Conservation (phyloP, 2,888 invertebrate species). For the Drosophila eohydei region DNA sequence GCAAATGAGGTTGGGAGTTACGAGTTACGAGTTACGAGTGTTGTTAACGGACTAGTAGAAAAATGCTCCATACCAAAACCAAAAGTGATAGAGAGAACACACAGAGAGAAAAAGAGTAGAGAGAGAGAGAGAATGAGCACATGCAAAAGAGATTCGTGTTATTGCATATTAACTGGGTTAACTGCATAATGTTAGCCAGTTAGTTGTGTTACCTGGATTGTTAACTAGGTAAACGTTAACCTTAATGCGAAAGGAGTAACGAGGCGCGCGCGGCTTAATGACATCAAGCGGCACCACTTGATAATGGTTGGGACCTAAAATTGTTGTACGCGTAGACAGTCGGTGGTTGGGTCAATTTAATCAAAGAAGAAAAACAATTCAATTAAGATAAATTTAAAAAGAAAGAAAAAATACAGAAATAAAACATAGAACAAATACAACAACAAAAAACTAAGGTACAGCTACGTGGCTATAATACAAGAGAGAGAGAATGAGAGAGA, state of each 20-base stretch:
- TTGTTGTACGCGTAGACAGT: conserved; percentile 8
- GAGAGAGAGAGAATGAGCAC: conserved; percentile 7
- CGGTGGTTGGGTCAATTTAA: conserved; percentile 25
- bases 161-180: conserved; percentile 28
- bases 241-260: conserved; percentile 84
- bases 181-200: conserved; percentile 39
- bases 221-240: conserved; percentile 81
- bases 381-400: conserved; percentile 18
- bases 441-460: conserved; percentile 17
- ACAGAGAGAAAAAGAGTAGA: background rate
- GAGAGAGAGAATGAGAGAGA: background rate
- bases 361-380: conserved; percentile 57
- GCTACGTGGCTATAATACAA: conserved; percentile 24
- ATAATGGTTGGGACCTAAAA: conserved; percentile 84
- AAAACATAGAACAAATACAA: conserved; percentile 9
- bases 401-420: background rate
- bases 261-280: conserved; percentile 84
- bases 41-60: conserved; percentile 5
- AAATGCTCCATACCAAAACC: conserved; percentile 41
- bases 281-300: conserved; percentile 88
- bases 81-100: conserved; percentile 5
- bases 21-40: conserved; percentile 21
- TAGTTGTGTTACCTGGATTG: conserved; percentile 84
- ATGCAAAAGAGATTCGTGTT: conserved; percentile 32
- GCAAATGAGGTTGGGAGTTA: conserved; percentile 19